These are phyloP conservation scores for Nemotelus nigrinus DNA, from an alignment of 2,888 invertebrate genomes.

Conservation along the genomic window DNA sequence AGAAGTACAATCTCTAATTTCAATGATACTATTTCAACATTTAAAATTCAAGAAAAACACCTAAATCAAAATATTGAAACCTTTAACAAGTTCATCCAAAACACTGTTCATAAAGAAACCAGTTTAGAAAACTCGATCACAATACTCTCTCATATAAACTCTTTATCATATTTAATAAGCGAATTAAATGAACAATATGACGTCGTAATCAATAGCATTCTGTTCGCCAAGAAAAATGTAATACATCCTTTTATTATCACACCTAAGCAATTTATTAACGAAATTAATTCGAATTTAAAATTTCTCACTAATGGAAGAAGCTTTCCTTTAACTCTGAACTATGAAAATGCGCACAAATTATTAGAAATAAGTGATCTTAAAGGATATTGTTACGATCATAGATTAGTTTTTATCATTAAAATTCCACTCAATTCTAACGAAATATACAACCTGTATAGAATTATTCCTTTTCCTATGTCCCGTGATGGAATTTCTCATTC, in stretches of 20 bases:
- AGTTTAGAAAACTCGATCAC: too few species aligned
- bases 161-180: background rate
- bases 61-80: too few species aligned
- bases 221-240: background rate
- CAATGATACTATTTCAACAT: too few species aligned
- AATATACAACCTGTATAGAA: background rate
- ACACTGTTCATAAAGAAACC: too few species aligned
- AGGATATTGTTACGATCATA: background rate
- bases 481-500: background rate
- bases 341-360: conserved; percentile 1
- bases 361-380: background rate
- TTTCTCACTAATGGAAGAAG: conserved; percentile 1
- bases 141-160: too few species aligned
- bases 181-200: background rate
- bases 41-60: too few species aligned
- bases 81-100: too few species aligned
- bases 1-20: too few species aligned
- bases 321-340: background rate
- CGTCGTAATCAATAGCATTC: background rate
- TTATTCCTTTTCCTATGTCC: background rate
- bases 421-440: background rate
- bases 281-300: background rate
- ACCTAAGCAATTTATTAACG: background rate
- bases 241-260: conserved; percentile 3
- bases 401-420: background rate